Evolutionary conservation across 2,888 invertebrate species (phyloP), one percentile per base, ranked within the genome.

Genomic region (Lissonota sp.): DNA sequence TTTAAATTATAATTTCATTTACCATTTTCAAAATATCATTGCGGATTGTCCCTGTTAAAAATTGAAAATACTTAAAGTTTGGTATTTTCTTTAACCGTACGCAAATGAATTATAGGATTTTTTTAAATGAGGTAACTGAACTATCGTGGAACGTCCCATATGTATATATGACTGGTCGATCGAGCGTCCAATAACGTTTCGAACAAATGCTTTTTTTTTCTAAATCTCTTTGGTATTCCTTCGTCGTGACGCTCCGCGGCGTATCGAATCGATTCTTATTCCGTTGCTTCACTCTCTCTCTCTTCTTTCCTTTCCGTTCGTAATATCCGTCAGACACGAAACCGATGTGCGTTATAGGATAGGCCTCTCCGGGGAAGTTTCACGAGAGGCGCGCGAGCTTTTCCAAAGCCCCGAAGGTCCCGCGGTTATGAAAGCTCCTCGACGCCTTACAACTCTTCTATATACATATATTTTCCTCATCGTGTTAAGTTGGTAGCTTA

Each of bases 251-350:
- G 73, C 75, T 79, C 62, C 66, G 12, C 55, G 75, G 63, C 64
- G 57, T 72, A 73, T 78, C 64, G 74, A 79, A 89, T 90, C 90
- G 89, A 90, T 90, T 89, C 87, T 88, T 86, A 88, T 90, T 89
- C 85, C 87, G 83, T 83, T 64, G 76, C 75, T 83, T 83, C 83
- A 84, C 82, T 69, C 74, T 10, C 82, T 69, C 73, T 26, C 26
- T 26, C 26, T 26, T 26, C 26, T 26, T 10, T 81, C 66, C 73
- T 57, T 58, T 39, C 74, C 80, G 70, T 72, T 81, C 83, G 84
- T 90, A 90, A 90, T 90, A 86, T 86, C 88, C 85, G 84, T 83
- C 84, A 86, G 86, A 84, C 90, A 90, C 90, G 90, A 88, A 87
- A 86, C 67, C 80, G 75, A 80, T 74, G 84, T 82, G 64, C 53